Evolutionary conservation across 2,113 vertebrate species (phyloP).

Genomic region (Aspiorhynchus laticeps): DNA sequence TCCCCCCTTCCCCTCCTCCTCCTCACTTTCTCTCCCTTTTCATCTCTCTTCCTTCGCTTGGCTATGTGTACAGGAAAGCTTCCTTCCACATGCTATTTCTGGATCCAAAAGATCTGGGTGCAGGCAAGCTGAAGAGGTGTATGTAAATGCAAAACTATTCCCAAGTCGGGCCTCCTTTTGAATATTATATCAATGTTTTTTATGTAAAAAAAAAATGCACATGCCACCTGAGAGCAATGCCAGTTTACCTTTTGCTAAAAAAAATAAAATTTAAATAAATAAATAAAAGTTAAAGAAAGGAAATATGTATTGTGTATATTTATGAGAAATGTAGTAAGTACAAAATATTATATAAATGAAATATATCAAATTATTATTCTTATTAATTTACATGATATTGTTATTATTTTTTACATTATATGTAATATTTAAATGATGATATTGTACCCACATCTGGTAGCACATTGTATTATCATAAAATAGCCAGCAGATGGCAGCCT

Average conservation of each 20-base stretch:
- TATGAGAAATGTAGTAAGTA: too few relatives aligned
- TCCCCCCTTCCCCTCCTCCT: constrained; percentile 27
- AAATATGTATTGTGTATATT: too few relatives aligned
- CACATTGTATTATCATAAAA: constrained; percentile 34
- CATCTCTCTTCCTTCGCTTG: constrained; percentile 48
- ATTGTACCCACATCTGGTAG: neutral
- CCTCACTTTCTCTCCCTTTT: constrained; percentile 22
- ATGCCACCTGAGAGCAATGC: neutral
- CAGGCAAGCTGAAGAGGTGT: constrained; percentile 12
- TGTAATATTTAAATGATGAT: neutral
- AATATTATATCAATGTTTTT: neutral
- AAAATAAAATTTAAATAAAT: too few relatives aligned
- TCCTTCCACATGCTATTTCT: constrained; percentile 60
- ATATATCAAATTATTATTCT: too few relatives aligned
- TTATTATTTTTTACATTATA: too few relatives aligned
- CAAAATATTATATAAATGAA: too few relatives aligned
- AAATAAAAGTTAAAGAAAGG: too few relatives aligned
- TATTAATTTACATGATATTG: too few relatives aligned
- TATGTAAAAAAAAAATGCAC: neutral
- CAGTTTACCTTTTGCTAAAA: neutral
- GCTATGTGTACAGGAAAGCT: constrained; percentile 45
- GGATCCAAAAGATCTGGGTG: constrained; percentile 41
- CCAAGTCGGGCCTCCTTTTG: neutral
- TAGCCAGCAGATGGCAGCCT: constrained; percentile 72
- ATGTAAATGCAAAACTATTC: constrained; percentile 50